Base-by-base conservation (phyloP, 2,888 invertebrate species). In the Torymus tubicola region DNA sequence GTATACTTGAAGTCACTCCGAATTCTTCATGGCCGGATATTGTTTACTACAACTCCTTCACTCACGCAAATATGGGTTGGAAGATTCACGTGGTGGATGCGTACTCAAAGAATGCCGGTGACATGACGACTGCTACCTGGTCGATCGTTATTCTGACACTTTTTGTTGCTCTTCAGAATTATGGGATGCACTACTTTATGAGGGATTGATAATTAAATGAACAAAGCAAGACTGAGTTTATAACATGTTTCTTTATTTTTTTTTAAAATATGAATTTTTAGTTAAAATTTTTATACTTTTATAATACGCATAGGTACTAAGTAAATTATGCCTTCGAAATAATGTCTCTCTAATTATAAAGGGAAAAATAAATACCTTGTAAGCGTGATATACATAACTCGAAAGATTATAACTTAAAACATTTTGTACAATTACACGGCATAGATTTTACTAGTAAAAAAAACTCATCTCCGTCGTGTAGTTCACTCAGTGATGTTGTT, bases 31-130 rank as follows among this genome's bases (percentile, higher is more conserved):
- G 97, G 96, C 98, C 98, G 0, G 97, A 98, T 91, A 92, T 94
- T 50, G 96, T 98, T 24, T 98, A 98, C 91, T 97, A 97, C 90
- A 96, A 98, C 92, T 97, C 97, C 81, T 98, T 96, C 91, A 96
- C 97, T 3, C 97, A 97, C 87, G 94, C 96, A 42, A 97, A 98
- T 91, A 98, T 98, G 97, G 98, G 98, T 82, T 98, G 97, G 93
- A 96, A 96, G 90, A 97, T 98, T 88, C 95, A 96, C 91, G 94
- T 98, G 31, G 95, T 98, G 75, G 98, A 98, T 91, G 95, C 93
- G 75, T 95, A 94, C 88, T 92, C 91, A 64, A 92, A 85, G 73
- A 88, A 82, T 68, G 57, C 55, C 21, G 87, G 87, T 11, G 74
- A 84, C 52, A 55, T 76, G 16, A 61, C 74, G 50, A 82, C 81